Conservation (phyloP, 1,140 invertebrate genomes). For the Pectinophora gossypiella region DNA sequence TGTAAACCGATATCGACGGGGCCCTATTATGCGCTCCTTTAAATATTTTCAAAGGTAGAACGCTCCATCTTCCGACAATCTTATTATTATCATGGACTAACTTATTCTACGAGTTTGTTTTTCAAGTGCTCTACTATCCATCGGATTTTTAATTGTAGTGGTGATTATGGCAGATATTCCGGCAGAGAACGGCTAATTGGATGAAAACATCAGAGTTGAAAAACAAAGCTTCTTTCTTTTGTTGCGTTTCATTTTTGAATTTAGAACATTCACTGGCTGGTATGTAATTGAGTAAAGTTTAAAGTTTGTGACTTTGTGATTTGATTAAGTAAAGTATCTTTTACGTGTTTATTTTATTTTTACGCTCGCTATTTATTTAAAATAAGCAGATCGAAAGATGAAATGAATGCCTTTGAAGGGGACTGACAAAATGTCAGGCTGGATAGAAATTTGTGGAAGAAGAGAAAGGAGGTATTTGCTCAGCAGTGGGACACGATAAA, state of each 20-base stretch:
- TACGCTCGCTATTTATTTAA: too few relatives aligned
- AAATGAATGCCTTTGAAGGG: too few relatives aligned
- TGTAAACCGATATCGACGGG: neutral
- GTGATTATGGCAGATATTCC: neutral
- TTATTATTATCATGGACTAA: neutral
- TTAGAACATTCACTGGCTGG: neutral
- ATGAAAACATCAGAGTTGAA: too few relatives aligned
- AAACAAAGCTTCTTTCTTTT: too few relatives aligned
- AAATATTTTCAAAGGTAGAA: neutral
- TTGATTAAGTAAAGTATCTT: neutral
- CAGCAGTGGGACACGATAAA: too few relatives aligned
- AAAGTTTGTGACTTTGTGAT: neutral
- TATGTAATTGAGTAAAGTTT: neutral
- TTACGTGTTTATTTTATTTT: neutral
- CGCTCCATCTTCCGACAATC: neutral
- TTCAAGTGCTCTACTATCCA: neutral
- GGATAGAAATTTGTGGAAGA: too few relatives aligned
- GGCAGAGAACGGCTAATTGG: too few relatives aligned
- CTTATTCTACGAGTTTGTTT: neutral
- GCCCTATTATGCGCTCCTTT: neutral
- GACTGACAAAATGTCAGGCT: too few relatives aligned
- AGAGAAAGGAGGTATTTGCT: too few relatives aligned
- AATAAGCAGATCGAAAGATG: too few relatives aligned
- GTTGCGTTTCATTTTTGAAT: too few relatives aligned
- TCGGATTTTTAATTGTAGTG: neutral